Percentiles rank a stretch among this genome's conserved stretches.
Evolutionary conservation across 2,888 invertebrate genomes (phyloP).

Genomic region (Microchrysa polita): DNA sequence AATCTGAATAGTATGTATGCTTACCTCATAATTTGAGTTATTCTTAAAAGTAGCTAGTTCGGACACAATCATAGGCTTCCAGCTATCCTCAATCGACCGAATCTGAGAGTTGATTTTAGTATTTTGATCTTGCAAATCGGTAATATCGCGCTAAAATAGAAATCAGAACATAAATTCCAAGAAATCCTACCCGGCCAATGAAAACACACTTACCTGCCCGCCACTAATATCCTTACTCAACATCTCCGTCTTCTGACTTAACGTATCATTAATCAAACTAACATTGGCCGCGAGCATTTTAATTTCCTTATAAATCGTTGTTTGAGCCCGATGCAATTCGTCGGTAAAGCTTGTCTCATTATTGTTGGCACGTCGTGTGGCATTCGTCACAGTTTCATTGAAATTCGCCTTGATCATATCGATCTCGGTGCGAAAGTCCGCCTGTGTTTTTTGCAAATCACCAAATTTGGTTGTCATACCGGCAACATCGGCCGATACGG

Average conservation of each 20-base stretch:
- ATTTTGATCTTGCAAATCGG: conserved; percentile 58
- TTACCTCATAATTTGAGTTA: conserved; percentile 58
- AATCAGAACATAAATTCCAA: conserved; percentile 26
- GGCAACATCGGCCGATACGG: conserved; percentile 60
- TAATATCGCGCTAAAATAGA: conserved; percentile 57
- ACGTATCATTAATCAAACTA: conserved; percentile 58
- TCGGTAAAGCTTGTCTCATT: conserved; percentile 55
- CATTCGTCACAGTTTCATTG: conserved; percentile 52
- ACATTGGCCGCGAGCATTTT: conserved; percentile 56
- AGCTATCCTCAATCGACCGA: conserved; percentile 60
- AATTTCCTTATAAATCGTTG: conserved; percentile 52
- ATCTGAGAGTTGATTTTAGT: conserved; percentile 62
- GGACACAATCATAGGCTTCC: conserved; percentile 56
- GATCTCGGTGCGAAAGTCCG: conserved; percentile 55
- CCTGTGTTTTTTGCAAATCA: conserved; percentile 57
- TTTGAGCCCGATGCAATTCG: conserved; percentile 53
- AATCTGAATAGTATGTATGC: conserved; percentile 32
- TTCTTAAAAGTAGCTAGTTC: conserved; percentile 55
- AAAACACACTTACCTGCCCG: conserved; percentile 56
- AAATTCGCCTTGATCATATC: conserved; percentile 55
- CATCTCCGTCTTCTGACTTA: conserved; percentile 58
- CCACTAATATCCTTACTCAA: conserved; percentile 56
- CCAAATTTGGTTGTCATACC: conserved; percentile 59
- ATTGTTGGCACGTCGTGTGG: conserved; percentile 50
- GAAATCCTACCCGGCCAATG: background rate